These are phyloP conservation scores for Temnothorax curvispinosus DNA, from an alignment of 1,140 invertebrate genomes.

Conservation along the genomic window DNA sequence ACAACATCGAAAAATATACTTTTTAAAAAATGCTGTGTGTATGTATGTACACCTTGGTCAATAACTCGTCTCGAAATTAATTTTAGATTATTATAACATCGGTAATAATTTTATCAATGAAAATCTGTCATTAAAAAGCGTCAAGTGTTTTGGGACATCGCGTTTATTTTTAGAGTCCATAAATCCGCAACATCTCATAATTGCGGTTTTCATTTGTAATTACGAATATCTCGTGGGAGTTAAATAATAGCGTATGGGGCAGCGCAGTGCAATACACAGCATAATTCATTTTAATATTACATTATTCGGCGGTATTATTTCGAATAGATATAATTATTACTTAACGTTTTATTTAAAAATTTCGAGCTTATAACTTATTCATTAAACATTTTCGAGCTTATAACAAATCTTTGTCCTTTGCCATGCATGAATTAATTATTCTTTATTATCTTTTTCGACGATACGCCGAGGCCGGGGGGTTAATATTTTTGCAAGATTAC, in stretches of 20 bases:
- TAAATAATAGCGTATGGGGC: background rate
- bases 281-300: constrained; percentile 14
- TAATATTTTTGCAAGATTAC: background rate
- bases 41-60: too few relatives aligned
- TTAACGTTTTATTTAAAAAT: background rate
- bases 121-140: background rate
- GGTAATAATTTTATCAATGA: background rate
- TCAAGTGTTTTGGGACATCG: background rate
- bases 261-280: background rate
- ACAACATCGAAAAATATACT: too few relatives aligned
- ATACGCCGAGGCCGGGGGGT: background rate
- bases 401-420: background rate
- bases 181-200: too few relatives aligned
- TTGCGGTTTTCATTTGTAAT: constrained; percentile 19
- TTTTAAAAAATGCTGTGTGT: too few relatives aligned
- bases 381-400: background rate
- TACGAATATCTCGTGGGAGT: background rate
- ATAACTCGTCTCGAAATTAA: background rate
- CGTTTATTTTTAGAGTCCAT: background rate
- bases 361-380: background rate
- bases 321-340: background rate
- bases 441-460: background rate
- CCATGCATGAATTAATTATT: background rate
- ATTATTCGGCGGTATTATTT: background rate
- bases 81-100: background rate